A percentile compares a stretch with the other conserved stretches of the same genome.
phyloP scores from a whole-genome alignment of 2,113 vertebrate species.

The Stictonetta naevosa region DNA sequence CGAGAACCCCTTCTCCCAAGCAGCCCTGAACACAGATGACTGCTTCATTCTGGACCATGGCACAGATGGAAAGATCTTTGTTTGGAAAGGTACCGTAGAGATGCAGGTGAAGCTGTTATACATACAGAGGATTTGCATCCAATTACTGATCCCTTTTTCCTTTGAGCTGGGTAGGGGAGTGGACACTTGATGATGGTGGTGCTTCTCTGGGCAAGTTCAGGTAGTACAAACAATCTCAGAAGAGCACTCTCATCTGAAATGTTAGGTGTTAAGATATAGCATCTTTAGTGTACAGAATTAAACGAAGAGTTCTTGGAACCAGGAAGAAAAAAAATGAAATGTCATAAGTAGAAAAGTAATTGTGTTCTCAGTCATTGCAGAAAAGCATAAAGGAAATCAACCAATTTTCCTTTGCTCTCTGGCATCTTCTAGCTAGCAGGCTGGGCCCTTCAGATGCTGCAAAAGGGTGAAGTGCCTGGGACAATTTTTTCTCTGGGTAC shows the following conservation, averaged over 20 bases:
- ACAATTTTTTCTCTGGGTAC: neutral
- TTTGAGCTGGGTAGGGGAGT: neutral
- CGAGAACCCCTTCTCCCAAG: constrained; percentile 95
- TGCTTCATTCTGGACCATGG: constrained; percentile 98
- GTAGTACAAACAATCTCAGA: neutral
- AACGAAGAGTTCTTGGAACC: neutral
- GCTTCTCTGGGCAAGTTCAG: neutral
- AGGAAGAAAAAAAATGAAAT: neutral
- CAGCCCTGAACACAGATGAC: constrained; percentile 88
- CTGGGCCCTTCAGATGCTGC: neutral
- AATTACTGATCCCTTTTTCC: neutral
- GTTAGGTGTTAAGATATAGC: neutral
- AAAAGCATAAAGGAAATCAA: neutral
- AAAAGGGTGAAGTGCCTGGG: neutral
- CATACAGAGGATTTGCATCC: neutral
- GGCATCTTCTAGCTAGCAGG: neutral
- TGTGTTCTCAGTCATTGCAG: neutral
- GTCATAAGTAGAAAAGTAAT: neutral
- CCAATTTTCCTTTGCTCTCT: neutral
- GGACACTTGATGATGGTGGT: neutral
- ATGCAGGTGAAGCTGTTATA: neutral
- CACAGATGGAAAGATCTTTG: constrained; percentile 91
- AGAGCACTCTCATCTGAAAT: neutral
- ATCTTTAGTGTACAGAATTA: neutral
- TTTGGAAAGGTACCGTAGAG: constrained; percentile 91